Base-by-base conservation (phyloP, 2,888 invertebrate species). In the Parnassius apollo region DNA sequence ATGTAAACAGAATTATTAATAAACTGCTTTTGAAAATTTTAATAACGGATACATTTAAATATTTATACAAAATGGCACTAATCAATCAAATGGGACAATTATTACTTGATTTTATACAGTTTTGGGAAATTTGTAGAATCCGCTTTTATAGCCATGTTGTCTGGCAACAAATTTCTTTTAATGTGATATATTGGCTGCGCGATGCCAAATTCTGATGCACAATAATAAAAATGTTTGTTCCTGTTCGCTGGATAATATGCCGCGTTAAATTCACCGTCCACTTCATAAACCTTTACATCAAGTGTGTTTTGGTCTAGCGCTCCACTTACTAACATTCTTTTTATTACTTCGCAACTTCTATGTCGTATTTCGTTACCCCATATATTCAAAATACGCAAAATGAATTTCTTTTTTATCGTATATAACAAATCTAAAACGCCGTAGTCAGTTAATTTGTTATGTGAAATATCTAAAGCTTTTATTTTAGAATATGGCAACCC, bases 401-500 rank as follows among this genome's bases (percentile, higher is more conserved):
- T 83, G 54, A 71, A 81, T 9, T 86, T 85, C 71, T 94, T 94
- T 70, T 93, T 94, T 1, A 94, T 68, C 0, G 93, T 88, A 66
- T 93, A 89, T 52, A 94, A 78, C 53, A 95, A 71, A 65, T 92
- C 89, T 1, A 92, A 69, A 44, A 94, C 73, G 11, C 94, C 94
- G 42, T 65, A 66, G 65, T 94, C 93, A 1, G 82, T 86, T 54
- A 95, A 84, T 72, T 85, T 86, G 69, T 95, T 95, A 52, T 91
- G 71, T 0, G 92, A 87, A 3, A 95, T 80, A 67, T 95, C 94
- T 25, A 95, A 76, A 0, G 93, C 88, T 52, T 93, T 78, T 9
- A 95, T 75, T 82, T 89, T 93, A 0, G 94, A 93, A 71, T 79
- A 93, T 2, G 94, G 94, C 74, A 94, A 68, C 0, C 88, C 88